phyloP scores from a whole-genome alignment of 2,113 vertebrate genomes.

The Chaenogobius annularis region DNA sequence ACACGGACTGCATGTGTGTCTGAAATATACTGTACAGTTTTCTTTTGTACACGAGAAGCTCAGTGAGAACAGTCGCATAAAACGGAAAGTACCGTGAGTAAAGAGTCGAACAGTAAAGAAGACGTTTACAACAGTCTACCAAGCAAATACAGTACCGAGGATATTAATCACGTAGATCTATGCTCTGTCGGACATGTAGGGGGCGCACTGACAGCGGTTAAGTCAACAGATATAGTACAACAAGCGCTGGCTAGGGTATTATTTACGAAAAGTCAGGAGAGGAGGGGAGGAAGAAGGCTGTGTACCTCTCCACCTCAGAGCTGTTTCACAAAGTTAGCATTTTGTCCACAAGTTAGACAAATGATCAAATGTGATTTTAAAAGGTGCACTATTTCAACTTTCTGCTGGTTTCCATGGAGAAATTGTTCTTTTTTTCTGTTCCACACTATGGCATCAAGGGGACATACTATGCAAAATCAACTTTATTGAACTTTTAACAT shows the following conservation, averaged over 20 bases:
- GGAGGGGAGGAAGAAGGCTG: constrained; percentile 32
- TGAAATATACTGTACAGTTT: constrained; percentile 57
- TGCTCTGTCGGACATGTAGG: constrained; percentile 46
- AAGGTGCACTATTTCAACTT: not conserved
- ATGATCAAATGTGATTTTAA: not conserved
- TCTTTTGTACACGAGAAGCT: constrained; percentile 59
- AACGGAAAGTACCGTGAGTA: constrained; percentile 50
- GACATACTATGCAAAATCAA: no score
- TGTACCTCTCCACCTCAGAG: constrained; percentile 37
- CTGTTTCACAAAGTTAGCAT: not conserved
- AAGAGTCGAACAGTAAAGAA: constrained; percentile 9
- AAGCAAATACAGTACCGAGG: constrained; percentile 65
- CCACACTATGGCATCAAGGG: no score
- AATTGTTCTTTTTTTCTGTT: no score
- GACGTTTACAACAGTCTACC: constrained; percentile 46
- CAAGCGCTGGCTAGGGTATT: constrained; percentile 55
- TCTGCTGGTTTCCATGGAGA: not conserved
- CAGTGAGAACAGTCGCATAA: constrained; percentile 53
- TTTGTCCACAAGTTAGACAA: not conserved
- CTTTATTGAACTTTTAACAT: no score
- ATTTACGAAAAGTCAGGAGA: constrained; percentile 24
- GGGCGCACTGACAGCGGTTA: constrained; percentile 54
- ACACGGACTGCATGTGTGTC: constrained; percentile 50
- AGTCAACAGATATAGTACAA: constrained; percentile 59
- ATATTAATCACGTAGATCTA: constrained; percentile 49